Evolutionary conservation across 1,140 invertebrate species (phyloP), one percentile per base, ranked within the genome.

Genomic region (Eulimnadia texana): DNA sequence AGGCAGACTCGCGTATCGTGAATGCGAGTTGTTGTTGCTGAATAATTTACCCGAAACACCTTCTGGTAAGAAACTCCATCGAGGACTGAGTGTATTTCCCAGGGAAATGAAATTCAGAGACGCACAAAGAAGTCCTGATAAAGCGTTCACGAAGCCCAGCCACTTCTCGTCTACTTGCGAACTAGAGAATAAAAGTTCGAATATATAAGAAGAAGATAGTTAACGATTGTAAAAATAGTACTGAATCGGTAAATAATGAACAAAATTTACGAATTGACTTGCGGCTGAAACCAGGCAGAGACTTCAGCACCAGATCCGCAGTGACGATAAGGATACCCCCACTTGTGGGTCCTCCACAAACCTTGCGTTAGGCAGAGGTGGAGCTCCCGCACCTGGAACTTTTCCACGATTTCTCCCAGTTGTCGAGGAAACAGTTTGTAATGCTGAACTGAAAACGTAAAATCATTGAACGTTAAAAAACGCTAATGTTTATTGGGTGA

Each of bases 51-150:
- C 71, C 55, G 72, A 69, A 29, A 82, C 78, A 54, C 90, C 88
- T 50, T 76, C 76, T 11, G 91, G 93, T 64, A 84, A 79, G 67
- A 95, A 86, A 61, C 83, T 83, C 72, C 85, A 86, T 68, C 85
- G 79, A 13, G 94, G 94, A 52, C 79, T 82, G 29, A 93, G 79
- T 27, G 88, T 93, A 65, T 90, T 92, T 19, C 85, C 83, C n/a
- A 77, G 75, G 75, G 95, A 89, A 63, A 98, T 88, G 71, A 96
- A 96, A 77, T 97, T 98, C 3, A 99, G 75, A 1, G 94, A 98
- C 23, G 93, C 89, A 80, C 95, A 99, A 53, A 98, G 82, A 1
- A 97, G 78, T 3, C 94, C 94, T 29, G 93, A 92, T 23, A 99
- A 76, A 0, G 90, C 85, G 71, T 90, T 88, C 55, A 87, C 87